These are phyloP conservation scores for Nezara viridula DNA, from an alignment of 2,888 invertebrate genomes.

Conservation along the genomic window DNA sequence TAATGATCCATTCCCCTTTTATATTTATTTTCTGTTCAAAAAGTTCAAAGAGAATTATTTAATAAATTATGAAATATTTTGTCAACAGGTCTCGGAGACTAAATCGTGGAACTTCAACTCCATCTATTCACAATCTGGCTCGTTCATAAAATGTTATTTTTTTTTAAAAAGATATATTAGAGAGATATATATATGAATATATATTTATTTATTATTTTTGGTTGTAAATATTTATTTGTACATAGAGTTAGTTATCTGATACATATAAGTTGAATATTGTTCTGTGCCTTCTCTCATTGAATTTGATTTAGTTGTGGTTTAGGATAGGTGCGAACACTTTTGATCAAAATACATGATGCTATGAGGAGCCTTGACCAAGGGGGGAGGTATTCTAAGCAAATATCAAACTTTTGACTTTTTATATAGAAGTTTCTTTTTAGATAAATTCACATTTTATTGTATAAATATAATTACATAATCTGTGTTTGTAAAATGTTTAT, in stretches of 20 bases:
- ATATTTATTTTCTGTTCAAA: neutral
- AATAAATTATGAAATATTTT: neutral
- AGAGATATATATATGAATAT: constrained; percentile 33
- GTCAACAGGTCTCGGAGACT: constrained; percentile 63
- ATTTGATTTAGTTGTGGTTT: constrained; percentile 47
- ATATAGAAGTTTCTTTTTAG: constrained; percentile 31
- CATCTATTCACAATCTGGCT: constrained; percentile 65
- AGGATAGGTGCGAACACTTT: constrained; percentile 18
- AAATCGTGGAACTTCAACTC: constrained; percentile 65
- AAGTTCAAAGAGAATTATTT: neutral
- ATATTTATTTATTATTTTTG: constrained; percentile 49
- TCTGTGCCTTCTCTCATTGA: constrained; percentile 38
- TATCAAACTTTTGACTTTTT: constrained; percentile 28
- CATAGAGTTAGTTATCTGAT: constrained; percentile 34
- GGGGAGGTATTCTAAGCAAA: constrained; percentile 46
- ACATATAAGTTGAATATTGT: constrained; percentile 48
- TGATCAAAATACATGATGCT: constrained; percentile 15
- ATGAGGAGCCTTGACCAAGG: constrained; percentile 32
- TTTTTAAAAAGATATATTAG: constrained; percentile 8
- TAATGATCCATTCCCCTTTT: no score
- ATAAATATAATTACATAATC: constrained; percentile 1
- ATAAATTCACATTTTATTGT: constrained; percentile 7
- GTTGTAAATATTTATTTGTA: constrained; percentile 49
- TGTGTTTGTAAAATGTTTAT: neutral
- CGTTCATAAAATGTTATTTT: constrained; percentile 63